Base-by-base conservation (phyloP, 2,113 vertebrate species). In the Platycercus adscitus region DNA sequence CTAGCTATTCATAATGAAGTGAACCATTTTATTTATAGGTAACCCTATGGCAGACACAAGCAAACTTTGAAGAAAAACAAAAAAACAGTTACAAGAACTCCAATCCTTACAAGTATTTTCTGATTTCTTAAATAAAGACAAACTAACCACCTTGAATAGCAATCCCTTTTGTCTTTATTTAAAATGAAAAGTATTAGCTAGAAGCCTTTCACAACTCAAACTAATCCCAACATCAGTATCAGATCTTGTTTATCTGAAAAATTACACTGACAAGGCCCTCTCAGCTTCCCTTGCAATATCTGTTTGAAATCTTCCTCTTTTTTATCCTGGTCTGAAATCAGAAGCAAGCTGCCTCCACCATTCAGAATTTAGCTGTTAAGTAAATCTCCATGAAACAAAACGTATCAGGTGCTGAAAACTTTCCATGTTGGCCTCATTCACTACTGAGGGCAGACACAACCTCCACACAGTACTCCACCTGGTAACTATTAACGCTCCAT, bases 141-240 rank as follows among this genome's bases (percentile, higher is more conserved):
- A 84, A 96, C 76, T 71, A 95, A 94, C 78, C 92, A 91, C 75
- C 94, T 96, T 96, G 87, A 95, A 86, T 81, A 96, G 87, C 73
- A 94, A 96, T 75, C 77, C 65, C 83, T 87, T 82, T 92, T 91
- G 82, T 91, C 88, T 91, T 17, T 70, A 79, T 94, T 97, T 97
- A 71, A 94, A 92, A 96, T 66, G 4, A 76, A 81, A 92, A 89
- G n/a, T 91, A 96, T 82, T 95, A 97, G 91, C 77, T 94, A 87
- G 95, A 97, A 97, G 86, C 77, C 93, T 86, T 96, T 93, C 26
- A 93, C 50, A 84, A 95, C 90, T 96, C 93, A 96, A 93, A 95
- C 60, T 50, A 91, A 87, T 65, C 70, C 18, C 46, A 81, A 61
- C 44, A 70, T 83, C n/a, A 70, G 46, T 46, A 86, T 86, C 47